Base-by-base conservation (phyloP, 2,113 vertebrate species). In the Synchiropus splendidus region DNA sequence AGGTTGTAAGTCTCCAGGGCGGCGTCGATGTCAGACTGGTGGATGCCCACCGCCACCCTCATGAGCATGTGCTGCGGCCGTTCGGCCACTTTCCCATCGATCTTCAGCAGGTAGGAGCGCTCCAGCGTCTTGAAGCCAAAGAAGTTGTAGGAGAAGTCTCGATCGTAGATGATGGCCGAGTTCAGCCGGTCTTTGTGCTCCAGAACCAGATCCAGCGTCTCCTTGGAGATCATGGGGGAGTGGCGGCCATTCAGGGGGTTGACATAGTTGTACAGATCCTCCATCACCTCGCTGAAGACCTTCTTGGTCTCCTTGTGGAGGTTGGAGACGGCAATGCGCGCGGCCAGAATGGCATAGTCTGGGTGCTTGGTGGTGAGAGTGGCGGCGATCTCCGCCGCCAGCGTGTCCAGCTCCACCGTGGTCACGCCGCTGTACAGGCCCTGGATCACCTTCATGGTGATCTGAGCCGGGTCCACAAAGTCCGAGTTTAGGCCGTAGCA, bases 281-380 rank as follows among this genome's bases (percentile, higher is more conserved):
- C 93, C 92, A 97, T 95, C 41, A 99, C 93, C 4, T 99, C 95
- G 0, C 92, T 95, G 74, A 96, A 99, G 21, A 95, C 88, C 14
- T 98, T 98, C 87, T 99, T 99, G 0, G 95, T 99, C 73, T 98
- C 93, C 48, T 99, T 99, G 84, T 99, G 95, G 64, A 99, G 63
- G 58, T 99, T 99, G 61, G 94, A 99, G 3, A 99, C 93, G 0
- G 94, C 94, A 12, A 98, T 94, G 6, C 95, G 82, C 0, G 95
- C 95, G 0, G 95, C 95, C 36, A 99, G 78, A 53, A 95, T 92
- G 21, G 95, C 92, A 0, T 99, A 99, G 81, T 99, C 94, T 0
- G 94, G 95, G 74, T 99, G 83, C 45, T 98, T 97, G 9, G 95
- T 99, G 3, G 95, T 99, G 51, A 99, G 88, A 0, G 95, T 97